A percentile compares a stretch with the other conserved stretches of the same genome.
These are phyloP conservation scores for Caenorhabditis wallacei DNA, from an alignment of 2,888 invertebrate genomes.

Conservation along the genomic window DNA sequence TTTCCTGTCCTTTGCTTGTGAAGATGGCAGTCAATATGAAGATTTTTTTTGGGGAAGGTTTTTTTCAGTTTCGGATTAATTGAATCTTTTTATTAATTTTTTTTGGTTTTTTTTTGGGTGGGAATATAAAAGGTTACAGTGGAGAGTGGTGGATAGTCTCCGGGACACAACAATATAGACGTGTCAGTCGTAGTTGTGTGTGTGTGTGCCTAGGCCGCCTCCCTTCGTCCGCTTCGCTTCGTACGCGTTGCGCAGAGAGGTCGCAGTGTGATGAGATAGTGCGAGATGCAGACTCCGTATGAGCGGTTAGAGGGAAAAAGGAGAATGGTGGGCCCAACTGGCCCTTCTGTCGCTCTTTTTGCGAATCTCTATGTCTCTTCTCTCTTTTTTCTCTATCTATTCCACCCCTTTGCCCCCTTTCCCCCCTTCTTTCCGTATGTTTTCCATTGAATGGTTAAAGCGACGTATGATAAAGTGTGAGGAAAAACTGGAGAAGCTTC, in stretches of 20 bases:
- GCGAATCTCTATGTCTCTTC: slow-evolving; percentile 10
- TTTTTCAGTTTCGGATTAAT: slow-evolving; percentile 1
- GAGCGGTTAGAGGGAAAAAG: slow-evolving; percentile 13
- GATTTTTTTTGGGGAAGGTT: background rate
- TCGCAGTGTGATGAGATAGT: slow-evolving; percentile 11
- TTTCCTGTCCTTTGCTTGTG: background rate
- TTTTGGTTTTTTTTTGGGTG: slow-evolving; percentile 43
- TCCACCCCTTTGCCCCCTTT: background rate
- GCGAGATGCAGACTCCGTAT: slow-evolving; percentile 15
- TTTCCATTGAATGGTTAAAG: slow-evolving; percentile 36
- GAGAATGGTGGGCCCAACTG: slow-evolving; percentile 12
- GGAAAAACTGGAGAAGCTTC: slow-evolving; percentile 21
- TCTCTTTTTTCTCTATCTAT: background rate
- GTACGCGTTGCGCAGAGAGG: slow-evolving; percentile 54
- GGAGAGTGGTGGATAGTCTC: slow-evolving; percentile 49
- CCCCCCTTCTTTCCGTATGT: slow-evolving; percentile 27
- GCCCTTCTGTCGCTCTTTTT: slow-evolving; percentile 17
- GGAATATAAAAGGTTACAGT: slow-evolving; percentile 13
- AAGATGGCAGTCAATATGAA: background rate
- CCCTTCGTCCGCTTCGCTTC: slow-evolving; percentile 40
- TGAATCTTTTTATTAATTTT: slow-evolving; percentile 40
- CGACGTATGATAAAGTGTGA: slow-evolving; percentile 59
- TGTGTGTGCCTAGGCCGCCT: slow-evolving; percentile 54
- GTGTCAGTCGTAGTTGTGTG: slow-evolving; percentile 57
- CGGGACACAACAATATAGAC: slow-evolving; percentile 65